Conservation (phyloP, 1,140 invertebrate genomes). For the Aporrectodea caliginosa region DNA sequence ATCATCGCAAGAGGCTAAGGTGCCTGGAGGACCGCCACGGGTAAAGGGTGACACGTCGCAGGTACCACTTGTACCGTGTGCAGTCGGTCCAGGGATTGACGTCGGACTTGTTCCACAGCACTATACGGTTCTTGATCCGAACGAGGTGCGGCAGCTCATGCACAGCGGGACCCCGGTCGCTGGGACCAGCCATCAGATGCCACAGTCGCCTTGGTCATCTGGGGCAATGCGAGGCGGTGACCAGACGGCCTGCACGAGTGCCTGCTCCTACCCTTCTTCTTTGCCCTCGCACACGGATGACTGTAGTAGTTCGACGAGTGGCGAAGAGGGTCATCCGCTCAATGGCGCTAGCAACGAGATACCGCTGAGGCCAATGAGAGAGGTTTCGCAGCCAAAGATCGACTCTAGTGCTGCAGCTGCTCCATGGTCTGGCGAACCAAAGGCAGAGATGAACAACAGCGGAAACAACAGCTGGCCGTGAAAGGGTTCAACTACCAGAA, state of each 20-base stretch:
- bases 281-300: background rate
- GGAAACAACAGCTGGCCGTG: background rate
- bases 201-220: background rate
- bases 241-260: background rate
- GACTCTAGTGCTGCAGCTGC: background rate
- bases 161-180: no score
- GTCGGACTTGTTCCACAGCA: background rate
- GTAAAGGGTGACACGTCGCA: background rate
- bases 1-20: background rate
- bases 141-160: background rate
- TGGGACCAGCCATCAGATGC: background rate
- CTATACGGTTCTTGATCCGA: slow-evolving; percentile 19
- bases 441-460: background rate
- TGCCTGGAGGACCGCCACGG: background rate
- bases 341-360: background rate
- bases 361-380: slow-evolving; percentile 14
- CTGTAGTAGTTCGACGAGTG: background rate
- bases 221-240: no score
- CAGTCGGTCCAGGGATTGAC: background rate
- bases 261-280: background rate
- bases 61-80: background rate
- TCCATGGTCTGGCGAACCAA: background rate
- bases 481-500: no score
- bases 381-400: slow-evolving; percentile 1
- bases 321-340: background rate